Conservation (phyloP, 2,797 vertebrate genomes). For the Chlorospingus semifuscus region DNA sequence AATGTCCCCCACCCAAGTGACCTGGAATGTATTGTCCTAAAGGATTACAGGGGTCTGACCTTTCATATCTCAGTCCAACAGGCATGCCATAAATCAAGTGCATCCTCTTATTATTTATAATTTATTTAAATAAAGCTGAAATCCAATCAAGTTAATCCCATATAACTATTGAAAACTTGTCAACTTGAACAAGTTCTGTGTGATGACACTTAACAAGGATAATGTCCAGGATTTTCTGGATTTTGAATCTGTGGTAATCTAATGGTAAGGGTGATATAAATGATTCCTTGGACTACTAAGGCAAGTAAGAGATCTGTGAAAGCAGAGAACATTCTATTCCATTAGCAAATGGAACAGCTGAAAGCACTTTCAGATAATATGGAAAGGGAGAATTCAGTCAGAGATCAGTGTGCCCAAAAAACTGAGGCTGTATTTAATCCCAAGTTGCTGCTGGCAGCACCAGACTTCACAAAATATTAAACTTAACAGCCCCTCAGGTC, state of each 20-base stretch:
- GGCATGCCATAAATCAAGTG: background rate
- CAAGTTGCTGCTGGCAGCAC: background rate
- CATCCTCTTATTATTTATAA: background rate
- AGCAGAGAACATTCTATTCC: background rate
- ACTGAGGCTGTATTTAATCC: background rate
- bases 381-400: background rate
- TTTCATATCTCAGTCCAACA: background rate
- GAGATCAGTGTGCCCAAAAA: background rate
- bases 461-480: background rate
- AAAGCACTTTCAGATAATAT: background rate
- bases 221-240: fast-evolving
- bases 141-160: background rate
- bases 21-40: background rate
- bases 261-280: background rate
- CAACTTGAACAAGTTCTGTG: background rate
- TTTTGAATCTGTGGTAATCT: background rate
- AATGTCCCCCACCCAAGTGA: background rate
- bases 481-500: background rate
- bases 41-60: background rate
- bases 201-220: background rate
- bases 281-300: background rate
- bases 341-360: background rate
- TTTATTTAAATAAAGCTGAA: background rate
- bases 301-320: background rate
- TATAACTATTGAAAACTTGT: background rate